Percentiles rank a stretch among this genome's conserved stretches.
These are phyloP conservation scores for Haliaeetus leucogaster DNA, from an alignment of 2,113 vertebrate species.

Conservation along the genomic window DNA sequence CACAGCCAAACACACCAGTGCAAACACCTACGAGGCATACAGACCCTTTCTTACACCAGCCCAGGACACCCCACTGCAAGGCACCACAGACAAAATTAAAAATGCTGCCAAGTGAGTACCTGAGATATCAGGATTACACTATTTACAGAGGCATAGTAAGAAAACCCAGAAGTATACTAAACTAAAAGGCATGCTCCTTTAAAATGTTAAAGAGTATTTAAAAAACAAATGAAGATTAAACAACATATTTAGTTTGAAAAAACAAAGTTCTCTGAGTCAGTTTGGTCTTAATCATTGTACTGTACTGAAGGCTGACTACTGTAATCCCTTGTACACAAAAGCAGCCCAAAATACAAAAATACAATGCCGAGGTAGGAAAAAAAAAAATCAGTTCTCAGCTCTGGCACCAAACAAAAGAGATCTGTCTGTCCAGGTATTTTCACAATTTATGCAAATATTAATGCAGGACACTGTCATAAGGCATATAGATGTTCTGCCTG, in stretches of 20 bases:
- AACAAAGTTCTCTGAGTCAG: background rate
- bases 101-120: background rate
- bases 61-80: background rate
- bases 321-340: background rate
- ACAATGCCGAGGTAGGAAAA: background rate
- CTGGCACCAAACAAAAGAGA: background rate
- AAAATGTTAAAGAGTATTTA: background rate
- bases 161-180: background rate
- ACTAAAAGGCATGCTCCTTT: background rate
- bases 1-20: background rate
- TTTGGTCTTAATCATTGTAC: background rate
- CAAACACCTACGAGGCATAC: background rate
- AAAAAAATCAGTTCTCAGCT: background rate
- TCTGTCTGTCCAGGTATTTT: background rate
- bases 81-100: background rate
- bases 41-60: background rate
- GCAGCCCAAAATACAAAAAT: background rate
- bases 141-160: background rate
- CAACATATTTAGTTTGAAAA: background rate
- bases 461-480: background rate
- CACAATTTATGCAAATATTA: background rate
- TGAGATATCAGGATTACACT: background rate
- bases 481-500: background rate
- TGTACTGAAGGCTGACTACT: background rate
- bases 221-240: background rate